Conservation (phyloP, 2,113 vertebrate genomes). For the Aegypius monachus region DNA sequence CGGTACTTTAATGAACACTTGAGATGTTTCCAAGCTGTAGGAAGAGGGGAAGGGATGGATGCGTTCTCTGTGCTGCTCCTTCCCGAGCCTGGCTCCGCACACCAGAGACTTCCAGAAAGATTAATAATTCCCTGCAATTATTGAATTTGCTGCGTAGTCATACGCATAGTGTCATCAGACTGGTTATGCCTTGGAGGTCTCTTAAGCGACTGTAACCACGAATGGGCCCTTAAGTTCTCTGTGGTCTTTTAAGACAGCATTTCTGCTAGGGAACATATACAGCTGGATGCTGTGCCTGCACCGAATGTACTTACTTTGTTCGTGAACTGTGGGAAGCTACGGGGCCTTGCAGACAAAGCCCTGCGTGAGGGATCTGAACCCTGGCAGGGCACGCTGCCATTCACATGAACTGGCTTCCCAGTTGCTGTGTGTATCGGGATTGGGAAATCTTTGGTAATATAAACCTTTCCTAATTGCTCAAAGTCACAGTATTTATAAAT, state of each 20-base stretch:
- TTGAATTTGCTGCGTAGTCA: background rate
- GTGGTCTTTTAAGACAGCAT: background rate
- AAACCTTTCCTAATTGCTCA: background rate
- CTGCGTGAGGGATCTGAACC: background rate
- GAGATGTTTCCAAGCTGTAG: background rate
- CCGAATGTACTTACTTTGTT: background rate
- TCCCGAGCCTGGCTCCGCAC: fast-evolving
- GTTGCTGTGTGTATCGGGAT: background rate
- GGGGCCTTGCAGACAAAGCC: background rate
- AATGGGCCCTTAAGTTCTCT: background rate
- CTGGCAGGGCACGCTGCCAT: background rate
- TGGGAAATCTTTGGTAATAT: background rate
- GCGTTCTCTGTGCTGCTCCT: background rate
- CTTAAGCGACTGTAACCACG: fast-evolving
- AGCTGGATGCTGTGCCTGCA: background rate
- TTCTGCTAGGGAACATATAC: background rate
- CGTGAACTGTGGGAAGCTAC: fast-evolving
- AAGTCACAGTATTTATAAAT: background rate
- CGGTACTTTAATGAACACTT: background rate
- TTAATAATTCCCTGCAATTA: background rate
- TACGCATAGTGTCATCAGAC: background rate
- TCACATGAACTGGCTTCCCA: background rate
- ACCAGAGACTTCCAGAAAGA: background rate
- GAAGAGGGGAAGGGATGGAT: background rate
- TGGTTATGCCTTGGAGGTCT: background rate